Evolutionary conservation across 1,140 invertebrate genomes (phyloP).

Genomic region (Ceratosolen solmsi): DNA sequence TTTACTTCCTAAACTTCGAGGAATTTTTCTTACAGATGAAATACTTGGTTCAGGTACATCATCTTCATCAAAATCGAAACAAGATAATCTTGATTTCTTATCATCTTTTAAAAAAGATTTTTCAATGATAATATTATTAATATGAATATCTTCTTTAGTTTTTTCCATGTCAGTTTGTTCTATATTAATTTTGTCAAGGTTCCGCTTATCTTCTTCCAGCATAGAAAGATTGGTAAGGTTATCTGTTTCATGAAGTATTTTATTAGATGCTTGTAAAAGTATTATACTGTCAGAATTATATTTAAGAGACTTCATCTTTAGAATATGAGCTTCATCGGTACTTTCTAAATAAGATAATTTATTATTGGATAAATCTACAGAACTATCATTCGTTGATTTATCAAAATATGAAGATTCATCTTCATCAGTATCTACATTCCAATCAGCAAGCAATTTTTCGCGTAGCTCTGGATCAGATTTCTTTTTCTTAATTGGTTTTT

Average conservation of each 20-base stretch:
- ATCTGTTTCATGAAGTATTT: conserved; percentile 66
- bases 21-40: conserved; percentile 72
- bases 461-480: conserved; percentile 67
- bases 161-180: conserved; percentile 8
- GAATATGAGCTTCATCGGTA: not conserved
- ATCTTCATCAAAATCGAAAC: conserved; percentile 77
- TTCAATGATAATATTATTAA: not conserved
- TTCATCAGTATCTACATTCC: conserved; percentile 62
- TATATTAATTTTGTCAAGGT: not conserved
- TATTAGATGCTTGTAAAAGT: conserved; percentile 62
- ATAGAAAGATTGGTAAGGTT: conserved; percentile 47
- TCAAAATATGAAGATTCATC: conserved; percentile 14
- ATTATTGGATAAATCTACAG: conserved; percentile 34
- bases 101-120: conserved; percentile 58
- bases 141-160: conserved; percentile 35
- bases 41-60: conserved; percentile 69
- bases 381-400: conserved; percentile 16
- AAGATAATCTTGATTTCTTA: conserved; percentile 71
- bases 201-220: not conserved
- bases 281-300: conserved; percentile 51
- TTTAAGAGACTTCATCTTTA: conserved; percentile 61
- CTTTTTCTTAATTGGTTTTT: conserved; percentile 66
- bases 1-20: conserved; percentile 60
- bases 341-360: conserved; percentile 61
- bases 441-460: conserved; percentile 71